Evolutionary conservation across 1,140 invertebrate genomes (phyloP).

Genomic region (Orius laevigatus): DNA sequence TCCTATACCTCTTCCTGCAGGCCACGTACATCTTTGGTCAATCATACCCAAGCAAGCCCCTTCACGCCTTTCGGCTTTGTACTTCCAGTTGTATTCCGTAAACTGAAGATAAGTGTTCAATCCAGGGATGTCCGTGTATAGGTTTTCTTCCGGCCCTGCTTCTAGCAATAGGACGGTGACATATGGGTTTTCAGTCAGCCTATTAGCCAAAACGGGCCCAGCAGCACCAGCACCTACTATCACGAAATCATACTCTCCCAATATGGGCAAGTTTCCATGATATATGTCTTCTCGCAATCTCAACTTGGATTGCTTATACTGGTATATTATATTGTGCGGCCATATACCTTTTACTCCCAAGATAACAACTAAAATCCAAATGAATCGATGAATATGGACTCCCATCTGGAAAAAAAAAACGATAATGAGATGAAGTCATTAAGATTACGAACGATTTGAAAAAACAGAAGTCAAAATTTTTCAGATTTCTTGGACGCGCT

Average conservation of each 20-base stretch:
- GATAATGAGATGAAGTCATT: too few species aligned
- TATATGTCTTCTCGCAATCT: slow-evolving; percentile 20
- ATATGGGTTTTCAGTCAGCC: slow-evolving; percentile 27
- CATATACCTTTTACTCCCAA: too few species aligned
- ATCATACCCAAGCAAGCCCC: slow-evolving; percentile 26
- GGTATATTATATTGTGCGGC: too few species aligned
- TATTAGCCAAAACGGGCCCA: slow-evolving; percentile 36
- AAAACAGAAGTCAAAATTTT: too few species aligned
- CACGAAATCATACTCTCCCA: slow-evolving; percentile 22
- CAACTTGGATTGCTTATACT: too few species aligned
- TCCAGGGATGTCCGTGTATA: background rate
- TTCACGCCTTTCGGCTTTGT: slow-evolving; percentile 34
- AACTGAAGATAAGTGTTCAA: background rate
- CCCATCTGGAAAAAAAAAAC: too few species aligned
- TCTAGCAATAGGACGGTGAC: background rate
- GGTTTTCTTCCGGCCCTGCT: background rate
- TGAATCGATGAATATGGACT: too few species aligned
- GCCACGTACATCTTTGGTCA: slow-evolving; percentile 37
- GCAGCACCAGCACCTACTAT: slow-evolving; percentile 37
- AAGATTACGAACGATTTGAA: too few species aligned
- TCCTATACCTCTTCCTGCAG: slow-evolving; percentile 38
- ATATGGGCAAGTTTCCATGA: slow-evolving; percentile 19
- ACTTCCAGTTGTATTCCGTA: slow-evolving; percentile 35
- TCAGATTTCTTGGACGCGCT: too few species aligned
- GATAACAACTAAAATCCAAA: too few species aligned